A percentile compares a stretch with the other conserved stretches of the same genome.
These are phyloP conservation scores for Marmota monax DNA, from an alignment of 2,113 vertebrate species.

Conservation along the genomic window DNA sequence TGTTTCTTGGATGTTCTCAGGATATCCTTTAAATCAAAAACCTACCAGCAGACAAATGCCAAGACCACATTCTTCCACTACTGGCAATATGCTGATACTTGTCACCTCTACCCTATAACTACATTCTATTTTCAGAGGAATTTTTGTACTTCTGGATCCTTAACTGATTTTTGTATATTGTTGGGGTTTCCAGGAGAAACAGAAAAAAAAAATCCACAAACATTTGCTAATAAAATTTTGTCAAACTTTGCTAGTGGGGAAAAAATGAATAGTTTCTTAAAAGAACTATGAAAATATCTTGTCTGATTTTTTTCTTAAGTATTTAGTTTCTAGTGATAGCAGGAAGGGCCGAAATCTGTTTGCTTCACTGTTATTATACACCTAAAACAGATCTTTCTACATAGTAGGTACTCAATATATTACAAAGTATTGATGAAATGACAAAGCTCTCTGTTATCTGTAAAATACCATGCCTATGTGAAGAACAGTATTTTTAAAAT, in stretches of 20 bases:
- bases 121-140: not conserved
- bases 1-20: not conserved
- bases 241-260: not conserved
- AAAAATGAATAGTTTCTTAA: slow-evolving; percentile 22
- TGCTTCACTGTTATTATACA: not conserved
- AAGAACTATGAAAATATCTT: not conserved
- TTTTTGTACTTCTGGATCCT: not conserved
- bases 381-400: not conserved
- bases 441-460: not conserved
- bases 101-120: not conserved
- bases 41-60: not conserved
- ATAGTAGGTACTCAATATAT: not conserved
- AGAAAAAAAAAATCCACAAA: slow-evolving; percentile 26
- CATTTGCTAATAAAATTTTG: not conserved
- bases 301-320: slow-evolving; percentile 5
- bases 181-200: not conserved
- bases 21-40: slow-evolving; percentile 19
- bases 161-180: not conserved
- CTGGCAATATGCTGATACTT: not conserved
- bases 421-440: not conserved
- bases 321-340: not conserved
- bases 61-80: not conserved
- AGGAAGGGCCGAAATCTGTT: not conserved
- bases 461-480: not conserved
- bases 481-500: not conserved